These are phyloP conservation scores for Scopus umbretta DNA, from an alignment of 2,113 vertebrate genomes.

Conservation along the genomic window DNA sequence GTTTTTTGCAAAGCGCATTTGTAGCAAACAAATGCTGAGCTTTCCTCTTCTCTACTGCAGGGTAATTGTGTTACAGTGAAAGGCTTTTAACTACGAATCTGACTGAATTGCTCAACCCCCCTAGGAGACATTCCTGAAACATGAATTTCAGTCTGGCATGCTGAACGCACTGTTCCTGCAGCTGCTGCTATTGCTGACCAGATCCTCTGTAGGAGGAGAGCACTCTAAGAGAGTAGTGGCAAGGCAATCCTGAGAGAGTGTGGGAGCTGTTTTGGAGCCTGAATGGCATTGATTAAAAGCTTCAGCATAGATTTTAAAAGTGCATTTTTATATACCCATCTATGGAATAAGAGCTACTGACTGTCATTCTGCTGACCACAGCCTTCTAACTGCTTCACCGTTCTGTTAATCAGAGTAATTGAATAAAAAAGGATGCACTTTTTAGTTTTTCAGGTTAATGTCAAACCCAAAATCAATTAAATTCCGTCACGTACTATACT, in stretches of 20 bases:
- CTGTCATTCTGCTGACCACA: not conserved
- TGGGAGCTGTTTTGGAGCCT: not conserved
- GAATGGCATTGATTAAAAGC: not conserved
- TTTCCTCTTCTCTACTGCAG: slow-evolving; percentile 28
- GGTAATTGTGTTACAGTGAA: slow-evolving; percentile 52
- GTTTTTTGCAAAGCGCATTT: slow-evolving; percentile 19
- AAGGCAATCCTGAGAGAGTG: not conserved
- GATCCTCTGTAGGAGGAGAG: not conserved
- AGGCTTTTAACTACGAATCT: slow-evolving; percentile 44
- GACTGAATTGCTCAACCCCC: slow-evolving; percentile 55
- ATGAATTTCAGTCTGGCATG: slow-evolving; percentile 64
- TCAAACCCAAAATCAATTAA: not conserved
- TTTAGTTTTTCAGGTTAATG: not conserved
- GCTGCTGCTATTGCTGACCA: slow-evolving; percentile 49
- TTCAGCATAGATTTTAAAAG: not conserved
- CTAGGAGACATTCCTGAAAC: slow-evolving; percentile 66
- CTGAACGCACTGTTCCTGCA: slow-evolving; percentile 30
- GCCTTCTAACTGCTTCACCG: not conserved
- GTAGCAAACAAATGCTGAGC: slow-evolving; percentile 25
- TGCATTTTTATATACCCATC: not conserved
- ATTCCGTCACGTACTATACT: not conserved
- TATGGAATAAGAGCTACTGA: not conserved
- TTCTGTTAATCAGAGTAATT: not conserved
- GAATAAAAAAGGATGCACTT: not conserved
- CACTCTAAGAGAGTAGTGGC: not conserved